Conservation (phyloP, 2,797 vertebrate genomes). For the Buphagus erythrorhynchus region DNA sequence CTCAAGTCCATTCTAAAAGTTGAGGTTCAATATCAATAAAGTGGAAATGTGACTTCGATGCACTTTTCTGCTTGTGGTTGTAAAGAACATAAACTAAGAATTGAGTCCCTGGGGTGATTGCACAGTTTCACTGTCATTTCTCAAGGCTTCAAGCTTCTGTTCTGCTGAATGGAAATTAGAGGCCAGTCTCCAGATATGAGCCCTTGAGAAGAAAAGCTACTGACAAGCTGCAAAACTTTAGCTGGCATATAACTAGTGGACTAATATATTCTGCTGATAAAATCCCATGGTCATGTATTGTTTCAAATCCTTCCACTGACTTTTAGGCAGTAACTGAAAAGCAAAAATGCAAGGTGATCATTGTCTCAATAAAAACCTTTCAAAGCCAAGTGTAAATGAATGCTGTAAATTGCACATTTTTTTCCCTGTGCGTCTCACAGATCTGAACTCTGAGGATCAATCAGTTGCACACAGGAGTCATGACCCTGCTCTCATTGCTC, state of each 20-base stretch:
- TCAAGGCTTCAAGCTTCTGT: neutral
- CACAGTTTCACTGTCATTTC: neutral
- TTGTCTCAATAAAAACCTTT: slow-evolving; percentile 14
- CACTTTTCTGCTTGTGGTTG: neutral
- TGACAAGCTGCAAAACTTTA: neutral
- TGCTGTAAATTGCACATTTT: neutral
- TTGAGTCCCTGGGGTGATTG: neutral
- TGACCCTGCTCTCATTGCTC: slow-evolving; percentile 36
- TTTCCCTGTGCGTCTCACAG: neutral
- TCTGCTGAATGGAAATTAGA: neutral
- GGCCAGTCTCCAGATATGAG: neutral
- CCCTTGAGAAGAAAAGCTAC: neutral
- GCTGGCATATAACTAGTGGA: neutral
- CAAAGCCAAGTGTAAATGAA: neutral
- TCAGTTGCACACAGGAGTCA: slow-evolving; percentile 18
- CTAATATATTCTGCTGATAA: neutral
- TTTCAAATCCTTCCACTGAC: neutral
- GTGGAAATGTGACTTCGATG: neutral
- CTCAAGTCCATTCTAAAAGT: neutral
- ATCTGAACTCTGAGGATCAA: slow-evolving; percentile 39
- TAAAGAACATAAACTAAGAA: neutral
- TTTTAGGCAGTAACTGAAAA: slow-evolving; percentile 21
- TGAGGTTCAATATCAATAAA: neutral
- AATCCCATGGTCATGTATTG: neutral
- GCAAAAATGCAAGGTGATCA: neutral